Evolutionary conservation across 2,888 invertebrate species (phyloP).

Genomic region (Rutpela maculata): DNA sequence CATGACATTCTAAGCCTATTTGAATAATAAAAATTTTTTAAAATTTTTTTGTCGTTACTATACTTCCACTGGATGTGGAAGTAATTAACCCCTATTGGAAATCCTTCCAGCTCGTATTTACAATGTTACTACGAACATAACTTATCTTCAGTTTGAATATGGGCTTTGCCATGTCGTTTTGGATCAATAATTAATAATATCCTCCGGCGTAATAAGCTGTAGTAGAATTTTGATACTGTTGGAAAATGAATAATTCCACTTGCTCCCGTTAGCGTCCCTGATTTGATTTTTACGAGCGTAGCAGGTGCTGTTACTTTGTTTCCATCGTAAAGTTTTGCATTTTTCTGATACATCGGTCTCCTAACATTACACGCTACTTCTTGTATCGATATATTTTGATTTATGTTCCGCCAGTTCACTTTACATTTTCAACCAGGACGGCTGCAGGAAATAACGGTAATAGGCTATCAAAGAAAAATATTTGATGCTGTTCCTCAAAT

Average conservation of each 20-base stretch:
- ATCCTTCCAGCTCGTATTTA: not conserved
- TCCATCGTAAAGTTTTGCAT: slow-evolving; percentile 61
- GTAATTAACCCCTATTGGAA: not conserved
- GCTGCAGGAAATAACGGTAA: slow-evolving; percentile 14
- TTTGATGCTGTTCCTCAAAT: not conserved
- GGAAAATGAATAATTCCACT: slow-evolving; percentile 38
- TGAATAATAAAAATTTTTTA: no score
- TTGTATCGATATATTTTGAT: slow-evolving; percentile 35
- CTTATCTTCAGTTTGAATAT: not conserved
- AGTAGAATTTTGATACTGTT: slow-evolving; percentile 23
- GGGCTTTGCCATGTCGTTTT: not conserved
- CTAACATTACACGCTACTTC: slow-evolving; percentile 18
- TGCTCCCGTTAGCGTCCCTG: slow-evolving; percentile 33
- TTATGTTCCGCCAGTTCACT: slow-evolving; percentile 31
- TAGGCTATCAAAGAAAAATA: slow-evolving; percentile 14
- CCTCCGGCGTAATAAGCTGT: not conserved
- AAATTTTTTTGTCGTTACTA: no score
- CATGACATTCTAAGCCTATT: no score
- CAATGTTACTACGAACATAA: not conserved
- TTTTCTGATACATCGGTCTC: slow-evolving; percentile 43
- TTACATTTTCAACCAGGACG: slow-evolving; percentile 19
- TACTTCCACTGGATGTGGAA: no score
- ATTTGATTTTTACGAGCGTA: slow-evolving; percentile 56
- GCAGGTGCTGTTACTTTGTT: slow-evolving; percentile 55
- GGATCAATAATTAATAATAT: slow-evolving; percentile 32